Percentiles rank a stretch among this genome's conserved stretches.
These are phyloP conservation scores for Lordiphosa mommai DNA, from an alignment of 1,140 invertebrate genomes.

Conservation along the genomic window DNA sequence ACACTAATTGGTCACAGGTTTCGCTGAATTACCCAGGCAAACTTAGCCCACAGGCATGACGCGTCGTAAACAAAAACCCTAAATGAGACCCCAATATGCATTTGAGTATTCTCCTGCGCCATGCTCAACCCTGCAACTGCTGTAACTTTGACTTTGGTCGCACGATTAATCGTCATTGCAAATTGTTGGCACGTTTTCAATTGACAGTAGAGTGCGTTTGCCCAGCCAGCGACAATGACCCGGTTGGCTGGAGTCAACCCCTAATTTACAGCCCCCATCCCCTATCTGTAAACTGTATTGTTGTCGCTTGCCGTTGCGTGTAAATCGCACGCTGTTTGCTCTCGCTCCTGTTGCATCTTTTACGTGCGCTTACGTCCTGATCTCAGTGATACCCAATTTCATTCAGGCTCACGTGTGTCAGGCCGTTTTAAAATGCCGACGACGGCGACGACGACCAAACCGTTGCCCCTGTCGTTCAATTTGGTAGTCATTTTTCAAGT, in stretches of 20 bases:
- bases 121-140: constrained; percentile 34
- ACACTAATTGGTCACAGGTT: no score
- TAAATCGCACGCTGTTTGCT: constrained; percentile 74
- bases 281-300: neutral
- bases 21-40: no score
- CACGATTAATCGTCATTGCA: constrained; percentile 79
- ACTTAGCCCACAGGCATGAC: no score
- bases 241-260: constrained; percentile 45
- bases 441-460: neutral
- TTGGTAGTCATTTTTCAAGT: constrained; percentile 75
- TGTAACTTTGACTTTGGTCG: constrained; percentile 52
- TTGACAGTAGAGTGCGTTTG: constrained; percentile 59
- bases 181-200: constrained; percentile 80
- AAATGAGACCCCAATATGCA: neutral
- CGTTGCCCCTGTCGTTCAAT: constrained; percentile 48
- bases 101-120: no score
- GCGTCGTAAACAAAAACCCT: no score
- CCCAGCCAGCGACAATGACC: neutral
- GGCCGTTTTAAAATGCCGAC: constrained; percentile 62
- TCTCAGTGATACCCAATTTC: constrained; percentile 32
- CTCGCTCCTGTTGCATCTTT: constrained; percentile 72
- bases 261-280: constrained; percentile 55
- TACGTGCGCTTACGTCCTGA: constrained; percentile 44
- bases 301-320: constrained; percentile 46
- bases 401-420: constrained; percentile 51